Conservation (phyloP, 2,888 invertebrate genomes). For the Polydrusus cervinus region DNA sequence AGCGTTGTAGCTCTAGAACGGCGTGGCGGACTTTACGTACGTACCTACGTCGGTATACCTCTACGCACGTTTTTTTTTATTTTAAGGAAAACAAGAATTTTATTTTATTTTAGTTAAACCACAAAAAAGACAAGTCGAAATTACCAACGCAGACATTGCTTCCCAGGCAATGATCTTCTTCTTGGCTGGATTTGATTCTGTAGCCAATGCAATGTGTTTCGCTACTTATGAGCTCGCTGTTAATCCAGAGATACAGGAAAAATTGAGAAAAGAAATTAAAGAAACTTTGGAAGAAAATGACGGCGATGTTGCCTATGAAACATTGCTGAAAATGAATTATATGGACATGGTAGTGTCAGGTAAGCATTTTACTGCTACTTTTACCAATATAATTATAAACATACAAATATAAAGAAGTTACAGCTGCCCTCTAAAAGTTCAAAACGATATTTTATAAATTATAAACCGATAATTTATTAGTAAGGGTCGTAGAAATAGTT, state of each 20-base stretch:
- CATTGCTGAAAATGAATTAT: conserved; percentile 74
- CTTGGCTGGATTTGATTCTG: conserved; percentile 72
- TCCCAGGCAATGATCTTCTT: conserved; percentile 75
- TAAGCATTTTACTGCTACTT: conserved; percentile 55
- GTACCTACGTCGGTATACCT: too few species aligned
- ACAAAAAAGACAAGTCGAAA: conserved; percentile 48
- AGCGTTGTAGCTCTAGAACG: too few species aligned
- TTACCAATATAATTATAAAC: too few species aligned
- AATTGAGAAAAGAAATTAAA: conserved; percentile 71
- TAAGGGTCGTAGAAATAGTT: too few species aligned
- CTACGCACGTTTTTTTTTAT: too few species aligned
- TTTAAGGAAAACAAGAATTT: not conserved
- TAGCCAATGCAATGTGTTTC: conserved; percentile 71
- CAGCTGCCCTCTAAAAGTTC: too few species aligned
- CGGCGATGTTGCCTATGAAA: conserved; percentile 72
- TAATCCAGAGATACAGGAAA: conserved; percentile 75
- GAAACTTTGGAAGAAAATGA: conserved; percentile 53
- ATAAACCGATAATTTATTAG: too few species aligned
- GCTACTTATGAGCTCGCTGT: conserved; percentile 75
- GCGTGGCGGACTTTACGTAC: too few species aligned
- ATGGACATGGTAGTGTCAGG: conserved; percentile 78
- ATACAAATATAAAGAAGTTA: too few species aligned
- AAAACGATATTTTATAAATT: too few species aligned
- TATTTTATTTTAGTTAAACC: conserved; percentile 7
- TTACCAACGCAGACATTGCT: conserved; percentile 73